Evolutionary conservation across 2,888 invertebrate species (phyloP).

Genomic region (Agonum fuliginosum): DNA sequence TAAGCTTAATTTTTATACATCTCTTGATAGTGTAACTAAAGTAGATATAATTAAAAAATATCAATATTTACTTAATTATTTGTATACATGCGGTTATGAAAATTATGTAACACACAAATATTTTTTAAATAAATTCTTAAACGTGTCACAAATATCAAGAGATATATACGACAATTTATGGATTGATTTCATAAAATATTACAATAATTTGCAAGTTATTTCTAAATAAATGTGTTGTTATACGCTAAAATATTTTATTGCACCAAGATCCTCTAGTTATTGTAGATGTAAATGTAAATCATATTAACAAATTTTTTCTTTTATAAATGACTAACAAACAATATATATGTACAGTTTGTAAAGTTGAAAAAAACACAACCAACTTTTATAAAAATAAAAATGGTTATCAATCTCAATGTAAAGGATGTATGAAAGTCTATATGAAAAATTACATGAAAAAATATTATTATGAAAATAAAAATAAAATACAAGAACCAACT

Average conservation of each 20-base stretch:
- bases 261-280: no score
- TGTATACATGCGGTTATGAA: slow-evolving; percentile 8
- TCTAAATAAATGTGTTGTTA: slow-evolving; percentile 25
- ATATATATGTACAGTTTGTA: no score
- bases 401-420: no score
- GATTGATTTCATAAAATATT: no score
- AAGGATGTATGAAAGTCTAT: no score
- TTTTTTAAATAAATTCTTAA: slow-evolving; percentile 23
- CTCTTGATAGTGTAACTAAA: slow-evolving; percentile 23
- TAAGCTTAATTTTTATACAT: slow-evolving; percentile 13
- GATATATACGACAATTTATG: background rate
- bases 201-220: no score
- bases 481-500: slow-evolving; percentile 17
- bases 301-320: slow-evolving; percentile 26
- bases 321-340: slow-evolving; percentile 16
- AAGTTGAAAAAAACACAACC: no score
- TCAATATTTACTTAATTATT: slow-evolving; percentile 27
- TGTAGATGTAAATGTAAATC: no score
- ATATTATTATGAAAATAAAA: slow-evolving; percentile 12
- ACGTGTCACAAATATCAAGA: background rate
- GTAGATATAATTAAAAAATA: slow-evolving; percentile 18
- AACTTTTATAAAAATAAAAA: no score
- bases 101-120: slow-evolving; percentile 25
- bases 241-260: no score
- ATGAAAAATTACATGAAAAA: slow-evolving; percentile 20